A percentile compares a stretch with the other conserved stretches of the same genome.
These are phyloP conservation scores for Siniperca knerii DNA, from an alignment of 2,113 vertebrate species.

Conservation along the genomic window DNA sequence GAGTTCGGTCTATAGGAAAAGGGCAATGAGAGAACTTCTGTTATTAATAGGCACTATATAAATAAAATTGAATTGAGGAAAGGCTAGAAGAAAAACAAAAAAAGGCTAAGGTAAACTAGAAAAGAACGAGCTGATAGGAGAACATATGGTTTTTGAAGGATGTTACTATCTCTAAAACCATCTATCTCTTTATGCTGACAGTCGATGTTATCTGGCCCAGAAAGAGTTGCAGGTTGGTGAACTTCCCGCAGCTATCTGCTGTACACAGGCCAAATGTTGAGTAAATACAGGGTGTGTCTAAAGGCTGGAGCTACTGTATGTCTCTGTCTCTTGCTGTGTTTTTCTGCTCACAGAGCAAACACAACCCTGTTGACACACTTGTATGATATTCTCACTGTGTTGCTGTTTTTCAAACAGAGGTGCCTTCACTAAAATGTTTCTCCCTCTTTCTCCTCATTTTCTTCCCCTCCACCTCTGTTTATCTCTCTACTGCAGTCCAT, in stretches of 20 bases:
- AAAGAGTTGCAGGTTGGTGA: conserved; percentile 42
- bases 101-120: background rate
- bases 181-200: conserved; percentile 36
- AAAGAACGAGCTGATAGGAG: background rate
- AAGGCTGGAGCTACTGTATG: conserved; percentile 55
- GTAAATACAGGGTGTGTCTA: conserved; percentile 77
- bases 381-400: conserved; percentile 66
- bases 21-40: too few species aligned
- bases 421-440: conserved; percentile 41
- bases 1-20: too few species aligned
- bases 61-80: background rate
- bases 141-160: conserved; percentile 5
- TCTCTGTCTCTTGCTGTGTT: conserved; percentile 36
- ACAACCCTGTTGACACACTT: conserved; percentile 45
- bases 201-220: conserved; percentile 19
- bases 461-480: conserved; percentile 3
- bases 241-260: conserved; percentile 39
- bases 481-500: conserved; percentile 60
- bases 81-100: background rate
- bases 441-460: conserved; percentile 7
- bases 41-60: too few species aligned
- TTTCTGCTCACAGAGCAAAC: conserved; percentile 47
- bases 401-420: conserved; percentile 63
- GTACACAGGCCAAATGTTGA: conserved; percentile 41
- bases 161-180: conserved; percentile 9